Conservation (phyloP, 2,888 invertebrate genomes). For the Pyrrhosoma nymphula region DNA sequence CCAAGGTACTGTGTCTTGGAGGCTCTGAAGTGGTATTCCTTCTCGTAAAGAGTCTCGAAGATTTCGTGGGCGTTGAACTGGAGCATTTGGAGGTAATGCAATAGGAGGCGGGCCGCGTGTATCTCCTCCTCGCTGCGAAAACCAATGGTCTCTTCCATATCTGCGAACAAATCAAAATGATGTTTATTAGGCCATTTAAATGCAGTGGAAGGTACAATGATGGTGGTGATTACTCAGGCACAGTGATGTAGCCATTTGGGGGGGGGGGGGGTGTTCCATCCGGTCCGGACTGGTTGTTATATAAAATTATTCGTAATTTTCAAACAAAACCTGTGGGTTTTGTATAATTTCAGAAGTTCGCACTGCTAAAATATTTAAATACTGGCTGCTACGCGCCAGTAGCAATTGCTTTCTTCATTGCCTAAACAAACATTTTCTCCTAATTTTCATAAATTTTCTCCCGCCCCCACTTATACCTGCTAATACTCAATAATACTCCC, state of each 20-base stretch:
- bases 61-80: constrained; percentile 94
- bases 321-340: no score
- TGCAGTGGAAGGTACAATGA: no score
- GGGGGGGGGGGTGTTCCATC: neutral
- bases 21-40: constrained; percentile 67
- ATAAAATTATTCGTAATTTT: no score
- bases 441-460: no score
- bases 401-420: no score
- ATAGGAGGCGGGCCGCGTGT: constrained; percentile 83
- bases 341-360: no score
- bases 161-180: neutral
- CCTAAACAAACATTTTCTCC: no score
- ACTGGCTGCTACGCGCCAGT: no score
- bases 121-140: constrained; percentile 80
- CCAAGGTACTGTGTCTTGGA: constrained; percentile 83
- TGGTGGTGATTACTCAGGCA: neutral
- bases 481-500: no score
- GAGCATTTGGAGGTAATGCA: constrained; percentile 86
- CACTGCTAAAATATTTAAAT: no score
- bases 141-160: neutral
- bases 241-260: neutral
- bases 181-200: neutral
- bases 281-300: no score
- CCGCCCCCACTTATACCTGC: no score
- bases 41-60: constrained; percentile 80